phyloP scores from a whole-genome alignment of 2,888 invertebrate species.

The Diadromus collaris region DNA sequence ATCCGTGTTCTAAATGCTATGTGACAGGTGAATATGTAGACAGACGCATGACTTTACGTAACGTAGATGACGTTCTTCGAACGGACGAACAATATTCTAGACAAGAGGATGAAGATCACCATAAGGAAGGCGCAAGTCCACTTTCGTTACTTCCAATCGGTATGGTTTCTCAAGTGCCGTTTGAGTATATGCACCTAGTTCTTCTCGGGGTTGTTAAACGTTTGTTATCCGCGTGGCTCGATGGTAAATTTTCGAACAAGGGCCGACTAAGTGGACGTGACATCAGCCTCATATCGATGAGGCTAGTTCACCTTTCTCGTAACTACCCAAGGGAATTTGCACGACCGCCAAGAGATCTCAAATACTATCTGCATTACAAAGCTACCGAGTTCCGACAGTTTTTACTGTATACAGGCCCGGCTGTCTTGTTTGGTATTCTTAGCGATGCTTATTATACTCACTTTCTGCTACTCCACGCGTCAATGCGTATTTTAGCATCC shows the following conservation, averaged over 20 bases:
- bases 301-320: not conserved
- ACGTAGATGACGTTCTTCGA: constrained; percentile 15
- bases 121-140: not conserved
- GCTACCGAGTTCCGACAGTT: constrained; percentile 58
- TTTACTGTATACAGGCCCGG: constrained; percentile 58
- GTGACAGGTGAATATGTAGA: constrained; percentile 26
- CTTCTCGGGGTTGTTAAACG: constrained; percentile 29
- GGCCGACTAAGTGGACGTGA: not conserved
- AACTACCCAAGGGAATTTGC: constrained; percentile 35
- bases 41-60: constrained; percentile 17
- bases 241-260: constrained; percentile 28
- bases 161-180: constrained; percentile 31
- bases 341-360: constrained; percentile 11
- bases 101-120: constrained; percentile 22
- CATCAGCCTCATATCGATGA: not conserved
- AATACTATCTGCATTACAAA: constrained; percentile 54
- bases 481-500: constrained; percentile 17
- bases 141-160: constrained; percentile 3
- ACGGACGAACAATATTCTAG: constrained; percentile 42
- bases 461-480: constrained; percentile 27
- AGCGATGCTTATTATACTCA: constrained; percentile 26
- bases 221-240: constrained; percentile 6
- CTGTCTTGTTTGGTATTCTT: constrained; percentile 16
- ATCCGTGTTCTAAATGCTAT: constrained; percentile 54
- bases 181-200: constrained; percentile 49